Conservation (phyloP, 64 coral and sea anemone species). For the Exaiptasia diaphana region DNA sequence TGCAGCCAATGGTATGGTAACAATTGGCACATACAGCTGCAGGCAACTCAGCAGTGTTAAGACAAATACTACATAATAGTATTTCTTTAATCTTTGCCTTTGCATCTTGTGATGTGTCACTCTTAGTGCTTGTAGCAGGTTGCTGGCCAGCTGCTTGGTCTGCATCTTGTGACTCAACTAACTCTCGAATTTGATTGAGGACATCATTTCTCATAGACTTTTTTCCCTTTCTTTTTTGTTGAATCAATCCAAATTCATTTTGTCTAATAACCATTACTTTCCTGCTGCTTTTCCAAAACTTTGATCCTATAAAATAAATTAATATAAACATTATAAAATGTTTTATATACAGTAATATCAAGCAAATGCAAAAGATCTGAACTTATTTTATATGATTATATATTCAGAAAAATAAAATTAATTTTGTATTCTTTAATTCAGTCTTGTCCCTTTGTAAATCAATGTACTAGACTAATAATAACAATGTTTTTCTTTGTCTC, state of each 20-base stretch:
- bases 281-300: not conserved
- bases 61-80: slow-evolving; percentile 23
- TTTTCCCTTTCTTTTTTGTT: not conserved
- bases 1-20: slow-evolving; percentile 32
- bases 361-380: too few species aligned
- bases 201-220: not conserved
- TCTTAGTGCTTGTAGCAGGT: not conserved
- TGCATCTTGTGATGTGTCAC: not conserved
- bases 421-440: too few species aligned
- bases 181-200: not conserved
- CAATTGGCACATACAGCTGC: slow-evolving; percentile 36
- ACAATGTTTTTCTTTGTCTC: too few species aligned
- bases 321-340: too few species aligned
- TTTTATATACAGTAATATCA: too few species aligned
- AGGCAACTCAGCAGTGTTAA: not conserved
- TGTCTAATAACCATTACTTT: not conserved
- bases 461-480: too few species aligned
- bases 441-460: too few species aligned
- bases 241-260: not conserved
- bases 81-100: not conserved
- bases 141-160: too few species aligned
- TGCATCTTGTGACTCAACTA: not conserved
- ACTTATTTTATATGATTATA: too few species aligned
- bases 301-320: too few species aligned
- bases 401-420: too few species aligned